Percentiles rank a stretch among this genome's conserved stretches.
phyloP scores from a whole-genome alignment of 1,140 invertebrate species.

The Ephestia elutella region DNA sequence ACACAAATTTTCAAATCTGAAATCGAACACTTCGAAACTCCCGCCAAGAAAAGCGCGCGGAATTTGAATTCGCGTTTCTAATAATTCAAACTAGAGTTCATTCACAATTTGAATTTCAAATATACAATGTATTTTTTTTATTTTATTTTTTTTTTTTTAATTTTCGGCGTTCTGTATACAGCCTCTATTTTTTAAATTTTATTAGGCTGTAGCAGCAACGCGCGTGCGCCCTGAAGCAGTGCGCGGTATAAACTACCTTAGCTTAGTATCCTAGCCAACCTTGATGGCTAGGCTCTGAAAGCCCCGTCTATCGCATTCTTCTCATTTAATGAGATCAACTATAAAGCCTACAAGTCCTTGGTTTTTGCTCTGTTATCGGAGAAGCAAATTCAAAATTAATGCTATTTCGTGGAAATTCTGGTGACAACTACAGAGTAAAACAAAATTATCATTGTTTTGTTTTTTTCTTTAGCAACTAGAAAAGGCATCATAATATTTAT shows the following conservation, averaged over 20 bases:
- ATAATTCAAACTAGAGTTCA: constrained; percentile 6
- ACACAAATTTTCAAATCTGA: neutral
- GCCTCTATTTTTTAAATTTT: constrained; percentile 30
- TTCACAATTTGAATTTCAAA: constrained; percentile 25
- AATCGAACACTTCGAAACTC: constrained; percentile 40
- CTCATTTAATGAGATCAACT: constrained; percentile 33
- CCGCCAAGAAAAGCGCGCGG: constrained; percentile 50
- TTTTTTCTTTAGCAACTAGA: too few relatives aligned
- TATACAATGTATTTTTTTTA: constrained; percentile 10
- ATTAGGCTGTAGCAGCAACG: constrained; percentile 45
- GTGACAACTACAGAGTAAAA: too few relatives aligned
- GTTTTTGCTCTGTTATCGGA: constrained; percentile 3
- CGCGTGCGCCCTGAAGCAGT: constrained; percentile 45
- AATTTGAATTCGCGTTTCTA: constrained; percentile 35
- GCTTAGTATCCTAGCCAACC: constrained; percentile 35
- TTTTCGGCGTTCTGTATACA: constrained; percentile 23
- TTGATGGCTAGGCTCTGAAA: constrained; percentile 55
- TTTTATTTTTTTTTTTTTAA: neutral
- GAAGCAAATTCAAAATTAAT: neutral
- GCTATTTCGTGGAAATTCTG: neutral
- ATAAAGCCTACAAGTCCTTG: constrained; percentile 1
- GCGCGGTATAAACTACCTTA: constrained; percentile 44
- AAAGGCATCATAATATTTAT: too few relatives aligned
- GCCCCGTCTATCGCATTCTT: constrained; percentile 42
- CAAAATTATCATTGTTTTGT: too few relatives aligned